Base-by-base conservation (phyloP, 2,888 invertebrate species). In the Drosophila putrida region DNA sequence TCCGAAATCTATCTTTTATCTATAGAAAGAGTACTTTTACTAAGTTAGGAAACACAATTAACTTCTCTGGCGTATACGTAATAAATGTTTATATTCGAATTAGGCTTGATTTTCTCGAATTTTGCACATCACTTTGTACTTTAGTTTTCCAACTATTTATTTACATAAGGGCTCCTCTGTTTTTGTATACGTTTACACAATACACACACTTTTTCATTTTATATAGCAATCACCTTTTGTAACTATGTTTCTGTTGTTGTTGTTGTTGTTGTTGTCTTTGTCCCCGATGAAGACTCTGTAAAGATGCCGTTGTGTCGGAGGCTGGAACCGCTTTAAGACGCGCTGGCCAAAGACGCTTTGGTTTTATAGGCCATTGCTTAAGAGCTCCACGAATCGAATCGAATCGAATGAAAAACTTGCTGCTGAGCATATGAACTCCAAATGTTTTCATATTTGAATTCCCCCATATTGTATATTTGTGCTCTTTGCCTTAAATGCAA, bases 361-460 rank as follows among this genome's bases (percentile, higher is more conserved):
- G 54, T 82, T 84, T 84, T 88, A 84, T 84, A 88, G 59, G 53
- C 41, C 51, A 51, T 58, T 38, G 63, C 47, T 43, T 13, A 33
- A 35, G 51, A 51, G 13, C 15, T 43, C 46, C 43, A 49, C 61
- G 46, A 8, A 66, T 47, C 57, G 33, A 6, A 46, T 13, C 6
- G 8, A 31, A 31, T n/a, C 20, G 20, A 20, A 31, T 9, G 51
- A 75, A 78, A 77, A 76, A 77, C 75, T 74, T 59, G 77, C 59
- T 71, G 47, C 59, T 71, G 47, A 55, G 31, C 58, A 53, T 53
- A 46, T 31, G 11, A 13, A 9, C n/a, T 36, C 6, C 36, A 51
- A 50, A 53, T 35, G 58, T 51, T 58, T 15, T 55, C 41, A 28
- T 71, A n/a, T 51, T 51, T 6, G 11, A 20, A 41, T 72, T 41